Evolutionary conservation across 2,888 invertebrate species (phyloP), one percentile per base, ranked within the genome.

Genomic region (Serrognathus titanus): DNA sequence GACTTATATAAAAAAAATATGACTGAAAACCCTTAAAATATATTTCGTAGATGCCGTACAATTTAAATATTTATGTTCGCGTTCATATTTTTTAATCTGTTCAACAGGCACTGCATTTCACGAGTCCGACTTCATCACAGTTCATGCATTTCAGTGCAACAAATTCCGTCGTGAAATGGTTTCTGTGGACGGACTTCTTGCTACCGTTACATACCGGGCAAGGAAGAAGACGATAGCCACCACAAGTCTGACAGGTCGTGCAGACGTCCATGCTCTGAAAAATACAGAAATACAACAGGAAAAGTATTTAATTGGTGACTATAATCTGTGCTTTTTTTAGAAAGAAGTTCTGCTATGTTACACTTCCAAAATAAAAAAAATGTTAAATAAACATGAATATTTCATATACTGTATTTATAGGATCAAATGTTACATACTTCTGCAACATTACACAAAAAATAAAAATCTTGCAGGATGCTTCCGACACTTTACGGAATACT

Each of bases 131-230:
- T 78, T 95, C 95, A 75, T 97, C 95, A 78, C 95, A 95, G 76
- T 91, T 92, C 90, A 94, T 94, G 78, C 95, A 96, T 72, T 93
- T 92, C 68, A 97, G 83, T 13, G 95, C 94, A 59, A 94, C 90
- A 75, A 96, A 93, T 79, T 95, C 94, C 38, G 93, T 88, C 1
- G 95, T 95, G 79, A 96, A 97, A 75, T 94, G 90, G 80, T 96
- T 96, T 67, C 96, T 83, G 75, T 94, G 92, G 49, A 94, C 87
- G 12, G 95, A 95, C 80, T 96, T 96, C 83, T 97, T 97, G 75
- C 95, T 95, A 36, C 97, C 97, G 70, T 93, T 94, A 83, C 97
- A 97, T 63, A 90, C 86, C 50, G 88, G 83, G 77, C 97, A 97
- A 1, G 96, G 94, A 36, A 96, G 84, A 58, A 93, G 86, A 45